Conservation (phyloP, 2,113 vertebrate species). For the Heliornis fulica region DNA sequence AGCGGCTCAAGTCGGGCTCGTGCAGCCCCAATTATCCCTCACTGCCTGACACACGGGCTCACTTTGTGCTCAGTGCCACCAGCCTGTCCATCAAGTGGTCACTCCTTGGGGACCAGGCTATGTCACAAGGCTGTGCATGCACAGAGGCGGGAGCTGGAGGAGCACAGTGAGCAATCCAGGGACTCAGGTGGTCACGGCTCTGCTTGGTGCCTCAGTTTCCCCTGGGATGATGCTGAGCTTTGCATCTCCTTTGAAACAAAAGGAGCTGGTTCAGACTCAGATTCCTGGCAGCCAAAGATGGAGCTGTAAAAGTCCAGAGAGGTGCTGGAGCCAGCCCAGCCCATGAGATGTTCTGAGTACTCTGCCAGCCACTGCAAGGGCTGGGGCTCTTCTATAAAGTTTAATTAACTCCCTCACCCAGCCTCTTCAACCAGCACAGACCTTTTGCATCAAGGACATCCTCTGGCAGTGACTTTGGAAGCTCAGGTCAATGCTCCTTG, state of each 20-base stretch:
- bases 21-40: neutral
- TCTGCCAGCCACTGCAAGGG: neutral
- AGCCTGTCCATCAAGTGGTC: neutral
- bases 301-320: neutral
- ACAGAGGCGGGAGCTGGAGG: neutral
- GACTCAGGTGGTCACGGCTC: conserved; percentile 12
- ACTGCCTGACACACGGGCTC: neutral
- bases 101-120: neutral
- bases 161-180: neutral
- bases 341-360: neutral
- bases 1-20: neutral
- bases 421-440: neutral
- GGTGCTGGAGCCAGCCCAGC: neutral
- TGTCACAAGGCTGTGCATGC: accelerated
- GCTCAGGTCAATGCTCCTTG: neutral
- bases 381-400: neutral
- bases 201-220: neutral
- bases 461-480: neutral
- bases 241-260: neutral
- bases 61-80: neutral
- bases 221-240: neutral
- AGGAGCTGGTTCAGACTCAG: neutral
- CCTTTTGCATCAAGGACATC: neutral
- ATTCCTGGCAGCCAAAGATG: accelerated
- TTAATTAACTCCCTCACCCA: neutral